Evolutionary conservation across 2,888 invertebrate genomes (phyloP).

Genomic region (Hemaris fuciformis): DNA sequence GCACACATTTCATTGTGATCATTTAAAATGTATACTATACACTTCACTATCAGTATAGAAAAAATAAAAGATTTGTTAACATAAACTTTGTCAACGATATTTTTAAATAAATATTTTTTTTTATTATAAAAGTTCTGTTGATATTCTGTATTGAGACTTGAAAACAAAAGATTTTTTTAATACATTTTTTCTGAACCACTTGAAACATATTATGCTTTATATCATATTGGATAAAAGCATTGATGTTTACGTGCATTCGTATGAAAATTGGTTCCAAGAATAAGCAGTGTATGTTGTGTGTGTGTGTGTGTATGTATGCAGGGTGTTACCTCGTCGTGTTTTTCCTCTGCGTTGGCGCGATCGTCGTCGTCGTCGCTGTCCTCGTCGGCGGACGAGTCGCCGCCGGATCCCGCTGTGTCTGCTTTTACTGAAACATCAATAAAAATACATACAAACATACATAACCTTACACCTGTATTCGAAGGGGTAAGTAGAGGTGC

Average conservation of each 20-base stretch:
- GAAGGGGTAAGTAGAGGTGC: no score
- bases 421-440: conserved; percentile 60
- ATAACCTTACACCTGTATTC: no score
- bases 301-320: no score
- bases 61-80: neutral
- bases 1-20: neutral
- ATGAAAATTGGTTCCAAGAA: neutral
- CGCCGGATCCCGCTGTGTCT: conserved; percentile 71
- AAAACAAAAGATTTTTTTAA: no score
- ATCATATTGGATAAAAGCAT: no score
- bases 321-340: conserved; percentile 84
- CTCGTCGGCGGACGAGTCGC: conserved; percentile 88
- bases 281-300: neutral
- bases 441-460: no score
- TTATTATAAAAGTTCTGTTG: no score
- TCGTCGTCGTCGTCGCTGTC: conserved; percentile 89
- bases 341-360: conserved; percentile 80
- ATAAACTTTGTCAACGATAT: neutral
- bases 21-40: neutral
- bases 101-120: neutral
- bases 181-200: no score
- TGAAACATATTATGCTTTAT: no score
- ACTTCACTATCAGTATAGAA: neutral
- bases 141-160: no score
- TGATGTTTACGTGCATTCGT: neutral